phyloP scores from a whole-genome alignment of 2,888 invertebrate genomes.

The Automeris io region DNA sequence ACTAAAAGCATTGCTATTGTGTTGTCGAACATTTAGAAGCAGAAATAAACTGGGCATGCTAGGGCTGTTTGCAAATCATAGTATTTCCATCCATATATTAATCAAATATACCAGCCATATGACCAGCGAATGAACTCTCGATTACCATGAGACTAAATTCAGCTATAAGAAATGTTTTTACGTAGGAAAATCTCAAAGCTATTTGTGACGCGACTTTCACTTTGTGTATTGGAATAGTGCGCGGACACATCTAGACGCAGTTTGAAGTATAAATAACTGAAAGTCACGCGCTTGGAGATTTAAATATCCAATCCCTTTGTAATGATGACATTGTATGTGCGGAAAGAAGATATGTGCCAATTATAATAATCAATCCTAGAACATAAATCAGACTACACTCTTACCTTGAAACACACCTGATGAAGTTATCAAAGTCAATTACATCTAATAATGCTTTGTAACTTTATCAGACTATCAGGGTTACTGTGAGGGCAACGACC shows the following conservation, averaged over 20 bases:
- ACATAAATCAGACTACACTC: constrained; percentile 9
- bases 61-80: no score
- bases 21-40: no score
- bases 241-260: constrained; percentile 29
- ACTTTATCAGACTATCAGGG: no score
- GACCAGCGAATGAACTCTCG: constrained; percentile 9
- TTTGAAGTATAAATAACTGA: constrained; percentile 29
- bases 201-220: constrained; percentile 39
- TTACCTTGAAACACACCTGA: neutral
- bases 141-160: constrained; percentile 6
- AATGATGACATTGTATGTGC: neutral
- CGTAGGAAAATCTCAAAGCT: constrained; percentile 17
- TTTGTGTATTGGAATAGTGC: constrained; percentile 39
- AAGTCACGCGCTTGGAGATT: constrained; percentile 41
- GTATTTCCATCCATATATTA: no score
- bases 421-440: constrained; percentile 1
- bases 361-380: constrained; percentile 15
- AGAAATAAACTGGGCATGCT: no score
- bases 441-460: neutral
- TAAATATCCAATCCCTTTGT: constrained; percentile 13
- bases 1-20: no score
- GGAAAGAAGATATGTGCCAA: constrained; percentile 6
- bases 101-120: no score
- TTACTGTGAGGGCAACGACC: no score
- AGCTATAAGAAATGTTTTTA: constrained; percentile 11